Base-by-base conservation (phyloP, 2,888 invertebrate genomes). In the Octodonta nipae region DNA sequence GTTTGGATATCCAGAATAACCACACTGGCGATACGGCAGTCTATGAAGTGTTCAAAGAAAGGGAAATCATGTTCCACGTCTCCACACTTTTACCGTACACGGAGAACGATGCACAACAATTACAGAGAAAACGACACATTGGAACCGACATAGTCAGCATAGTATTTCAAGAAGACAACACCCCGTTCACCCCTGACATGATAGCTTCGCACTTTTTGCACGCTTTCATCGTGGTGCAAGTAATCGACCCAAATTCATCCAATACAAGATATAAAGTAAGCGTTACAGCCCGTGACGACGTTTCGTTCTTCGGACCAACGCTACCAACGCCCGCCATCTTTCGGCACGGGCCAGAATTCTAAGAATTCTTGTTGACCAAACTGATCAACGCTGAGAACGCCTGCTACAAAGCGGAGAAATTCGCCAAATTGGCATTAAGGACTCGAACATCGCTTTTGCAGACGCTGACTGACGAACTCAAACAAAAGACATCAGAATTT, bases 141-240 rank as follows among this genome's bases (percentile, higher is more conserved):
- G 89, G 88, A 51, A 96, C 96, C 61, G 96, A 96, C 55, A 96
- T 96, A 42, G 93, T 96, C 35, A 91, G 93, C 32, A 80, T 96
- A 47, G 86, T 96, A 49, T 96, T 96, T 65, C 91, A 96, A 71
- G 96, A 96, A 63, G 83, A 82, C 52, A 86, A 93, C 61, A 95
- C 96, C 16, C 95, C 95, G 28, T 98, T 98, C 65, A 86, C 91
- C 16, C 96, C 96, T 15, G 91, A 92, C 63, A 93, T 96, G 91
- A 95, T 96, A 49, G 93, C 95, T 42, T 93, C 93, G 33, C 93
- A 96, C 66, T 96, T 98, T 65, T 73, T 98, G 46, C 96, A 98
- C 64, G 84, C 92, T 20, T 98, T 89, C 66, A 83, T 98, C 50
- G 88, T 96, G 41, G 84, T 98, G 33, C 93, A 95, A 66, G 92